A percentile compares a stretch with the other conserved stretches of the same genome.
These are phyloP conservation scores for Lacerta viridis DNA, from an alignment of 2,797 vertebrate species.

Conservation along the genomic window DNA sequence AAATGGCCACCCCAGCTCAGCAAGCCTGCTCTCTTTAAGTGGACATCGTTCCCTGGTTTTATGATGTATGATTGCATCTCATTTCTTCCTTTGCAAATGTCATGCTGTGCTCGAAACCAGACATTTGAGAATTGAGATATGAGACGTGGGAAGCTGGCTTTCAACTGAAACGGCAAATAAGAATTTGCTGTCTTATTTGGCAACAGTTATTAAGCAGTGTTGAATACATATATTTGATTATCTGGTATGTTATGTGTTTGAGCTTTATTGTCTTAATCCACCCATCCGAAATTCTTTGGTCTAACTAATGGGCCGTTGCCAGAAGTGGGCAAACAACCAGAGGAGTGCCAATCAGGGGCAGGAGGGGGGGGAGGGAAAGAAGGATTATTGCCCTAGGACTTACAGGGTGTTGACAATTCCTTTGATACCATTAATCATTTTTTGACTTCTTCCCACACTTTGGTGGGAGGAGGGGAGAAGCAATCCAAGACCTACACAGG, in stretches of 20 bases:
- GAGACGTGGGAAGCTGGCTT: slow-evolving; percentile 1
- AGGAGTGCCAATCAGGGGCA: background rate
- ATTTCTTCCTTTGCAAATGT: slow-evolving; percentile 43
- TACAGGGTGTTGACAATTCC: slow-evolving; percentile 11
- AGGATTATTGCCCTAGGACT: slow-evolving; percentile 16
- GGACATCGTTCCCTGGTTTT: background rate
- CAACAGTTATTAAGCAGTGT: background rate
- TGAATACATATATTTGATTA: slow-evolving; percentile 4
- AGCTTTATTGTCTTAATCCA: slow-evolving; percentile 15
- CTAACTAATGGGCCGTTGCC: slow-evolving; percentile 31
- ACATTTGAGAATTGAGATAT: slow-evolving; percentile 28
- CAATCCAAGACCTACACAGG: slow-evolving; percentile 3
- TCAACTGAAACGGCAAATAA: slow-evolving; percentile 11
- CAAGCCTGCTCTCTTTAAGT: slow-evolving; percentile 15
- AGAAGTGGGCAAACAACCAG: slow-evolving; percentile 6
- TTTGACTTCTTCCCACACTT: background rate
- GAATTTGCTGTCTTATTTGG: background rate
- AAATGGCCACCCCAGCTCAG: background rate
- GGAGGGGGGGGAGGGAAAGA: background rate
- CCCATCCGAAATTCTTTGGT: slow-evolving; percentile 20
- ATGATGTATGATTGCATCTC: background rate
- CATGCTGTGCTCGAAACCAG: slow-evolving; percentile 31
- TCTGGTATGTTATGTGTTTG: background rate
- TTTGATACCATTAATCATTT: slow-evolving; percentile 26
- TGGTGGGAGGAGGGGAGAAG: background rate